A percentile compares a stretch with the other conserved stretches of the same genome.
These are phyloP conservation scores for Laodelphax striatellus DNA, from an alignment of 1,140 invertebrate genomes.

Conservation along the genomic window DNA sequence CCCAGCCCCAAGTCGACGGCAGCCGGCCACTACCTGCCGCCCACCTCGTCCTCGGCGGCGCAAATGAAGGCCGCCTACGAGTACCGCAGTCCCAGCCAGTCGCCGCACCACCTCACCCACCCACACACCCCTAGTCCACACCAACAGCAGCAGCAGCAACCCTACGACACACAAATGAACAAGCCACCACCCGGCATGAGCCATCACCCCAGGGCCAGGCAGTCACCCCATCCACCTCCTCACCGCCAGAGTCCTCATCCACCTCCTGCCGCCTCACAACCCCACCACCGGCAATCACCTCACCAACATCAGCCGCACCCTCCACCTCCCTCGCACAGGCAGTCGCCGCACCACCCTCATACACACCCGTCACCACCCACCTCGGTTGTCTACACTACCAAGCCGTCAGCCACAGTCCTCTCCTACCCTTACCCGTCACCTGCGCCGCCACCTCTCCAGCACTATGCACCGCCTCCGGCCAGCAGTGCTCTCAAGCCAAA, in stretches of 20 bases:
- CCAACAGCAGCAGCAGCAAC: conserved; percentile 15
- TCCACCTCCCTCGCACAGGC: conserved; percentile 14
- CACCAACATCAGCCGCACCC: conserved; percentile 25
- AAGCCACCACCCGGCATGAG: conserved; percentile 18
- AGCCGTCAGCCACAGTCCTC: conserved; percentile 24
- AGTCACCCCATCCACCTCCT: conserved; percentile 29
- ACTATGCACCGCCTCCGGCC: conserved; percentile 26
- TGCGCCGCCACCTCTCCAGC: conserved; percentile 18
- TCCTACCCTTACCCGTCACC: conserved; percentile 24
- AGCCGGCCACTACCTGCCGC: conserved; percentile 43
- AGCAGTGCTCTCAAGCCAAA: conserved; percentile 47
- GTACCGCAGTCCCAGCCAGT: conserved; percentile 42
- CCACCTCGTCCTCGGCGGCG: conserved; percentile 29
- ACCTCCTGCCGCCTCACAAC: conserved; percentile 17
- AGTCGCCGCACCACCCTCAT: conserved; percentile 19
- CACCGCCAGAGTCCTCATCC: conserved; percentile 19
- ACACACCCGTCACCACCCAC: conserved; percentile 13
- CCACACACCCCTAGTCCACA: conserved; percentile 12
- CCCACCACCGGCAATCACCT: conserved; percentile 19
- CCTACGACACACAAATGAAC: conserved; percentile 21
- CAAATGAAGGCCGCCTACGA: conserved; percentile 38
- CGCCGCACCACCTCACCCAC: conserved; percentile 28
- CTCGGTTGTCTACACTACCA: conserved; percentile 6
- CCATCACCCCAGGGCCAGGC: conserved; percentile 14
- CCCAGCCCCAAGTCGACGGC: conserved; percentile 43